Evolutionary conservation across 2,888 invertebrate species (phyloP).

Genomic region (Villa cingulata): DNA sequence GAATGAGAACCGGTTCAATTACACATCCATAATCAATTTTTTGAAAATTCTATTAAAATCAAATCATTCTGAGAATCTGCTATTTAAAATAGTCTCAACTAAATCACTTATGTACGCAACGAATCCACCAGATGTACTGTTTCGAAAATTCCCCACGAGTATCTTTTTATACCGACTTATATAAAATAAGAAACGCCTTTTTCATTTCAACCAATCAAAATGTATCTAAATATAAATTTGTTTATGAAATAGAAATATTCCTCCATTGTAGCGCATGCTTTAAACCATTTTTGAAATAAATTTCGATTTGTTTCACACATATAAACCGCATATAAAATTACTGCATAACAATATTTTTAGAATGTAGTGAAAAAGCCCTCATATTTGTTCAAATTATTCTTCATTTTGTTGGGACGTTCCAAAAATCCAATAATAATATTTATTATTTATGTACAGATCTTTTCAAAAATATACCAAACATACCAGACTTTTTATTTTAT

Average conservation of each 20-base stretch:
- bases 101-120: conserved; percentile 8
- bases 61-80: no score
- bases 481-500: no score
- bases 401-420: background rate
- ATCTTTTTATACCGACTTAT: conserved; percentile 9
- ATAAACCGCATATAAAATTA: no score
- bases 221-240: background rate
- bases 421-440: conserved; percentile 2
- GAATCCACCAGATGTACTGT: conserved; percentile 10
- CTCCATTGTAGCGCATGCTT: background rate
- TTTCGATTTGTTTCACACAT: background rate
- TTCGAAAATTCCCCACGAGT: conserved; percentile 2
- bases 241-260: background rate
- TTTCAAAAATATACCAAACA: no score
- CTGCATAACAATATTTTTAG: no score
- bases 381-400: background rate
- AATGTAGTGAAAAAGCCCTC: background rate
- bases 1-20: no score
- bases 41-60: no score
- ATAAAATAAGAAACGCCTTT: background rate
- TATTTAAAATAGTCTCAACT: no score
- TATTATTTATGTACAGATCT: no score
- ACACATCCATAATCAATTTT: no score
- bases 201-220: conserved; percentile 6
- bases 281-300: background rate